Conservation (phyloP, 1,140 invertebrate genomes). For the Drosophila albomicans region DNA sequence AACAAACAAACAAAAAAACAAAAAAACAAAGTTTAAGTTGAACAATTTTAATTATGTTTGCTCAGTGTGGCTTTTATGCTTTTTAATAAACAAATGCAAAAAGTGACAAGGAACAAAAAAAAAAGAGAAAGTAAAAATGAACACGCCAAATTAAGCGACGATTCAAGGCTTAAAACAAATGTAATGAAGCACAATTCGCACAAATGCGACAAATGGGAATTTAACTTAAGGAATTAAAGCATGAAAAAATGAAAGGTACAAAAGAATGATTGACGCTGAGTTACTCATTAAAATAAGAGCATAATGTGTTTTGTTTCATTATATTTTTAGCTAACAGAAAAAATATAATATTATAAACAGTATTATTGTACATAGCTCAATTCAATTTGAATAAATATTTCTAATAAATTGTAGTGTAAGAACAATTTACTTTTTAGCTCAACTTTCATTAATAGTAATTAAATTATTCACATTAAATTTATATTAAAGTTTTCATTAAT, state of each 20-base stretch:
- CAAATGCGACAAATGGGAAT: conserved; percentile 49
- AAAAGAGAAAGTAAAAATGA: not conserved
- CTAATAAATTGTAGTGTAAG: no score
- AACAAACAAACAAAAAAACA: conserved; percentile 29
- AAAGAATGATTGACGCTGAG: not conserved
- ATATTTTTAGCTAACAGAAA: no score
- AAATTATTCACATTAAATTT: no score
- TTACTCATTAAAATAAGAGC: not conserved
- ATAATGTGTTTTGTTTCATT: no score
- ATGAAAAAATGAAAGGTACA: not conserved
- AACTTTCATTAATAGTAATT: no score
- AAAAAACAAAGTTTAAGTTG: conserved; percentile 28
- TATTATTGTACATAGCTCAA: no score
- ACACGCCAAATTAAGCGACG: not conserved
- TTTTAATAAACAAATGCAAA: conserved; percentile 37
- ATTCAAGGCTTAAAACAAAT: conserved; percentile 22
- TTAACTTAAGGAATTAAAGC: conserved; percentile 11
- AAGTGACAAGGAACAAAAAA: not conserved
- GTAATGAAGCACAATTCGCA: conserved; percentile 33
- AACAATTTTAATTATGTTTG: conserved; percentile 58
- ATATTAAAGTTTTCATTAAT: no score
- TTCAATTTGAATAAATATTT: no score
- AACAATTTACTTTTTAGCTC: no score
- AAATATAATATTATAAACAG: no score
- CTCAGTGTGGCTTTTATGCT: conserved; percentile 49